phyloP scores from a whole-genome alignment of 2,113 vertebrate genomes.

The Acanthochromis polyacanthus region DNA sequence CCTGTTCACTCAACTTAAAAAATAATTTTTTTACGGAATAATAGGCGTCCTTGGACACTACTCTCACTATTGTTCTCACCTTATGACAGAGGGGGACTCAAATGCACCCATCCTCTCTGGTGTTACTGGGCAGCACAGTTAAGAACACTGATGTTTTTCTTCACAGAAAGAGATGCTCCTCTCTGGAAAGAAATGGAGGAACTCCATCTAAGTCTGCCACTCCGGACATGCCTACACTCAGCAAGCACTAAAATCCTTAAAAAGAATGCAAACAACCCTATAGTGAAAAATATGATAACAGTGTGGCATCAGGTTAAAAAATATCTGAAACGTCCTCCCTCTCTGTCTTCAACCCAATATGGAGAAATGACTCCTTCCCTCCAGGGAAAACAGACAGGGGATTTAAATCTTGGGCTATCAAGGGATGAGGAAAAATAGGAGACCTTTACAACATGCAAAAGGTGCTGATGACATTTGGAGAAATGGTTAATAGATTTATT shows the following conservation, averaged over 20 bases:
- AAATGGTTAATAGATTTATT: not conserved
- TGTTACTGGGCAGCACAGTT: too few species aligned
- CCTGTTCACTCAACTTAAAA: too few species aligned
- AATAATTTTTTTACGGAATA: too few species aligned
- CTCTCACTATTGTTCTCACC: too few species aligned
- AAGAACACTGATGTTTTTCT: not conserved
- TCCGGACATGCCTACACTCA: not conserved
- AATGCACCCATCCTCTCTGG: too few species aligned
- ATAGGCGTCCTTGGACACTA: too few species aligned
- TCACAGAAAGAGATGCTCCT: not conserved
- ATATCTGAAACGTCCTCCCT: not conserved
- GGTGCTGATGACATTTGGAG: not conserved
- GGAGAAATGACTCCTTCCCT: not conserved
- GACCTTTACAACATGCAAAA: not conserved
- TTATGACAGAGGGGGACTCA: too few species aligned
- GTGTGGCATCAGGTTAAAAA: constrained; percentile 3
- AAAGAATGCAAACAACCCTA: not conserved
- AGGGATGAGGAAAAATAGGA: not conserved
- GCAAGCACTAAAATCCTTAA: not conserved
- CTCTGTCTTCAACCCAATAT: constrained; percentile 5
- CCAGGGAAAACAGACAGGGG: not conserved
- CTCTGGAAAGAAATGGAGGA: not conserved
- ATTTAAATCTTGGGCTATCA: not conserved
- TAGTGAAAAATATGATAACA: not conserved
- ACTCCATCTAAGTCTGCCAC: not conserved